Base-by-base conservation (phyloP, 2,888 invertebrate genomes). In the Heterodera filipjevi region DNA sequence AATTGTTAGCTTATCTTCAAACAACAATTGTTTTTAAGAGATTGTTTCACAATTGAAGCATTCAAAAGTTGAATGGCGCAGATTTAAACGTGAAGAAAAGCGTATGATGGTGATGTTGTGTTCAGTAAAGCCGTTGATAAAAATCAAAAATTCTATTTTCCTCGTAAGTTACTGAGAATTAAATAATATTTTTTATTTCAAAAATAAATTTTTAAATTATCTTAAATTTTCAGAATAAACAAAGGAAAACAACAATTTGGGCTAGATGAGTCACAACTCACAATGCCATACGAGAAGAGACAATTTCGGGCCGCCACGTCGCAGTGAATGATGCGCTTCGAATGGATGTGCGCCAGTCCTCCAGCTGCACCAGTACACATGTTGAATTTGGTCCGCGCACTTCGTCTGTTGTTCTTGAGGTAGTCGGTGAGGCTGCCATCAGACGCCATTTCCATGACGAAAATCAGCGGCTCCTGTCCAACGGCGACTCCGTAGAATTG, bases 251-350 rank as follows among this genome's bases (percentile, higher is more conserved):
- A 32, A 27, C 0, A 70, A 49, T 22, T 53, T 22, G n/a, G n/a
- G n/a, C n/a, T n/a, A n/a, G n/a, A 16, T 16, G 1, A 39, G 3
- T n/a, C 19, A 79, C 79, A 33, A 46, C 71, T 14, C n/a, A n/a
- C n/a, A n/a, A n/a, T n/a, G n/a, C 53, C 46, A 1, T 79, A 49
- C 22, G 76, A 71, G 80, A 53, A 81, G 2, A 81, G 46, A 35
- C 81, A 81, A 46, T 81, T 81, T n/a, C 82, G 71, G 16, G 82
- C 82, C 3, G 82, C 83, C 49, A 82, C 77, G 59, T 82, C 82
- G 39, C 82, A 77, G 68, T 82, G 82, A 33, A 80, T 75, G 30
- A 80, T 77, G 74, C 53, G 10, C 68, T 71, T 71, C n/a, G 46
- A 49, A 73, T 82, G 82, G 22, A 82, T 70, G 59, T 82, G 77